Evolutionary conservation across 1,140 invertebrate genomes (phyloP), one percentile per base, ranked within the genome.

Genomic region (Atopsyche davidsoni): DNA sequence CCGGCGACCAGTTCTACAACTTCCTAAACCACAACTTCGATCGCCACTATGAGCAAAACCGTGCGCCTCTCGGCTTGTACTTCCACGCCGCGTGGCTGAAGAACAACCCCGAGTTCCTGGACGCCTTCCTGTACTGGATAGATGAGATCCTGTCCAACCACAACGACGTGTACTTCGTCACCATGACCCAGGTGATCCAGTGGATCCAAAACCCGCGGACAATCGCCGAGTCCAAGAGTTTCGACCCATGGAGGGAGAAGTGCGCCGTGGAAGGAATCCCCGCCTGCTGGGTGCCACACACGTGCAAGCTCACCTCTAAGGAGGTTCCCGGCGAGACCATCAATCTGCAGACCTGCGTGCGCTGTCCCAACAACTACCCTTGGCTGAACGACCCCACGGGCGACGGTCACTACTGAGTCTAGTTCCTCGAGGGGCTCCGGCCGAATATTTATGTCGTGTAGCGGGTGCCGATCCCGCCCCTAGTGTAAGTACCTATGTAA

Each of bases 1-100:
- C 84, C 21, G 90, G 91, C 14, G 92, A 96, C 61, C 92, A 95
- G 64, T 94, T 96, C 74, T 93, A 92, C 76, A 92, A 92, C 68
- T 96, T 96, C 80, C 75, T 97, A 3, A 91, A 92, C 60, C 91
- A 96, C 75, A 97, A 97, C 64, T 95, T 97, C 66, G 87, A 96
- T 61, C 80, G 93, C 25, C 93, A 96, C 70, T 96, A 96, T 72
- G 83, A 92, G 58, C 89, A 92, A 62, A 96, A 96, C 70, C 81
- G 91, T 34, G 92, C 93, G 3, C 93, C 93, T 0, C 70, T 96
- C 7, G 92, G 92, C 59, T 80, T 97, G 4, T 96, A 92, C 70
- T 94, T 96, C 85, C 92, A 96, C 69, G 92, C 92, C 1, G 90
- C 91, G 23, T 97, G 92, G 92, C 73, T 97, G 53, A 94, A 89